Base-by-base conservation (phyloP, 2,797 vertebrate species). In the Florisuga fusca region DNA sequence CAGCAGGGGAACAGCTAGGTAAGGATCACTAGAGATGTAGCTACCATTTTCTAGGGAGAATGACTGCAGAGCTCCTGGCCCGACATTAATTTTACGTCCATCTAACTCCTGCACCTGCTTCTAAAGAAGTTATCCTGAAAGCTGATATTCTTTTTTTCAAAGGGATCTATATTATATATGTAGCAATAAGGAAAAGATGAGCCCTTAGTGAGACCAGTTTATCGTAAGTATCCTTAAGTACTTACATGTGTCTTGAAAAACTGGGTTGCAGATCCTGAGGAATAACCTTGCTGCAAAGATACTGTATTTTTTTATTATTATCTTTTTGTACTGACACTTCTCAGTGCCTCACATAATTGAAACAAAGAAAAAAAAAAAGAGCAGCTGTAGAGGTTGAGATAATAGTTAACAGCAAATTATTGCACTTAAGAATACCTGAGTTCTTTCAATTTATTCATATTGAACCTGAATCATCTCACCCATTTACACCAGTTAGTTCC, bases 401-500 rank as follows among this genome's bases (percentile, higher is more conserved):
- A 74, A 64, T 27, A 67, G 68, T 31, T 72, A 62, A 81, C 69
- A 76, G 55, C n/a, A 80, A 36, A 54, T 51, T 46, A 63, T 19
- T 71, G 57, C 38, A 66, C 15, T 33, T 69, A 20, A 68, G 46
- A 76, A 69, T 12, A 25, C 23, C 27, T 34, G 25, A 78, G 34
- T 74, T 74, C 14, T 46, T 31, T 59, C 29, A 33, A 50, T 85
- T 53, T 61, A 19, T 85, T 82, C 23, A 71, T 83, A 62, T 12
- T 53, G 15, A 78, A 48, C 15, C 21, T 55, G 50, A 84, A 72
- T 38, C 21, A 48, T 50, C 59, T 66, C 33, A 67, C 38, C 8
- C 63, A 90, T 55, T 51, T 36, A 36, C 10, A 64, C 21, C 64
- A 89, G 45, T 61, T 84, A 76, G 72, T 90, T 93, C 61, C 66